phyloP scores from a whole-genome alignment of 2,888 invertebrate species.

The Reticulitermes lucifugus region DNA sequence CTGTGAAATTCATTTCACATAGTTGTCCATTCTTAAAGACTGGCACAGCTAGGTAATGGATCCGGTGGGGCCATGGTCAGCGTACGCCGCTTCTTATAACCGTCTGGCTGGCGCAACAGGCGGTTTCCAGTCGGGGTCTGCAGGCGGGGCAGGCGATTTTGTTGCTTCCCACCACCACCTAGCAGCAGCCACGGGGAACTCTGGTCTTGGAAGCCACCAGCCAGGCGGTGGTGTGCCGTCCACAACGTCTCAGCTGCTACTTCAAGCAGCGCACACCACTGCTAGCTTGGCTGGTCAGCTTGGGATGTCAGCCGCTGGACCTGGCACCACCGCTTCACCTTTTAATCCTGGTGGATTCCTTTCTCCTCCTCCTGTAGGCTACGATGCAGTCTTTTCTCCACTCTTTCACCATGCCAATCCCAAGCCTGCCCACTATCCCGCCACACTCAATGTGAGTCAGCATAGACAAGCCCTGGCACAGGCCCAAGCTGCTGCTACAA shows the following conservation, averaged over 20 bases:
- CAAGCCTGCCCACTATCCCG: slow-evolving; percentile 79
- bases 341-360: slow-evolving; percentile 80
- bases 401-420: slow-evolving; percentile 83
- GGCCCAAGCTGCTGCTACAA: slow-evolving; percentile 59
- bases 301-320: slow-evolving; percentile 46
- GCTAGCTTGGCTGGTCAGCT: slow-evolving; percentile 70
- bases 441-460: slow-evolving; percentile 65
- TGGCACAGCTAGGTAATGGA: slow-evolving; percentile 73
- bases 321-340: slow-evolving; percentile 69
- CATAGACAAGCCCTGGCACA: slow-evolving; percentile 53
- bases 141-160: slow-evolving; percentile 64
- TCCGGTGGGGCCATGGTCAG: slow-evolving; percentile 91
- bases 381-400: slow-evolving; percentile 86
- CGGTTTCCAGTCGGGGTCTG: slow-evolving; percentile 66
- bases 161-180: slow-evolving; percentile 49
- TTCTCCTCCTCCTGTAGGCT: slow-evolving; percentile 80
- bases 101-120: slow-evolving; percentile 78
- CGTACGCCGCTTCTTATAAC: slow-evolving; percentile 79
- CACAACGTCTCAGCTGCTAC: slow-evolving; percentile 74
- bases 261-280: slow-evolving; percentile 71
- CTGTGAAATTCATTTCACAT: slow-evolving; percentile 36
- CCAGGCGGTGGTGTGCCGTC: slow-evolving; percentile 59
- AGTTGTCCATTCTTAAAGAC: slow-evolving; percentile 41
- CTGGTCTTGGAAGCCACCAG: slow-evolving; percentile 50
- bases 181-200: slow-evolving; percentile 47